Conservation (phyloP, 1,140 invertebrate species). For the Akabosia matsudoensis region DNA sequence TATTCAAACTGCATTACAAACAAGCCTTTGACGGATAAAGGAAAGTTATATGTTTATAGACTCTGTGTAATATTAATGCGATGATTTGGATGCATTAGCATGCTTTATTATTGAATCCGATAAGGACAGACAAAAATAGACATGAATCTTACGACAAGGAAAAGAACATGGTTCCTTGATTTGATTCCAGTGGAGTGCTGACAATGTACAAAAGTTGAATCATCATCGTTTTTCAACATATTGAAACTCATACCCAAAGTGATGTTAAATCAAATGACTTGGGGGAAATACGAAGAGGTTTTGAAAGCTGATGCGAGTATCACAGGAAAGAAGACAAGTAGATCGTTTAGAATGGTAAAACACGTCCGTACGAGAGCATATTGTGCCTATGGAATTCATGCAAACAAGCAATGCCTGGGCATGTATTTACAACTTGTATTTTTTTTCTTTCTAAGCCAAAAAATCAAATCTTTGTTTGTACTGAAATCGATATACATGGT, state of each 20-base stretch:
- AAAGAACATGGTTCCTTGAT: not conserved
- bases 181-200: not conserved
- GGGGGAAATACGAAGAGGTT: not conserved
- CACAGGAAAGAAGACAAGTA: too few species aligned
- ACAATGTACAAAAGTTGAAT: not conserved
- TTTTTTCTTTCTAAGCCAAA: not conserved
- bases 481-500: not conserved
- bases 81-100: not conserved
- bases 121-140: not conserved
- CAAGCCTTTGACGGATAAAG: not conserved
- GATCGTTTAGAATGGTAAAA: too few species aligned
- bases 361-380: too few species aligned
- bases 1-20: not conserved
- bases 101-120: not conserved
- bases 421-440: too few species aligned
- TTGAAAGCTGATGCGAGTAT: too few species aligned
- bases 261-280: not conserved
- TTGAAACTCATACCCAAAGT: not conserved
- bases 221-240: not conserved
- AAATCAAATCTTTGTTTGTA: conserved; percentile 1
- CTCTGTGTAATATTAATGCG: not conserved
- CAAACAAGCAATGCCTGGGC: too few species aligned
- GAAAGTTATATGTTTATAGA: not conserved
- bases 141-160: not conserved
- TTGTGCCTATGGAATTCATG: too few species aligned